These are phyloP conservation scores for Watsonalla cultraria DNA, from an alignment of 2,888 invertebrate genomes.

Conservation along the genomic window DNA sequence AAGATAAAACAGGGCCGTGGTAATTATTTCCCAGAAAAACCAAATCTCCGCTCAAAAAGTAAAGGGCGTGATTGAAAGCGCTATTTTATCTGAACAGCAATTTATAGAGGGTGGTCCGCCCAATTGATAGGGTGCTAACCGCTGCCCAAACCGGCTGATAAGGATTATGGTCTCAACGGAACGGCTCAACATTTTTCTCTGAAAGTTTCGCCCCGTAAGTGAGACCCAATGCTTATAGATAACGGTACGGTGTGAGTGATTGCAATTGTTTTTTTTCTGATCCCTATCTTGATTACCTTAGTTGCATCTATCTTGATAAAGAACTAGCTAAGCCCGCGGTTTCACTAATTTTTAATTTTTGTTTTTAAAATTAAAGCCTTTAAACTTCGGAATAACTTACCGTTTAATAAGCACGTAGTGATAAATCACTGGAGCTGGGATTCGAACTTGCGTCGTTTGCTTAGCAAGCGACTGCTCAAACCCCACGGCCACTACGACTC, in stretches of 20 bases:
- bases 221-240: constrained; percentile 18
- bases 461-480: no score
- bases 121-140: constrained; percentile 61
- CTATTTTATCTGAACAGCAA: constrained; percentile 50
- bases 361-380: no score
- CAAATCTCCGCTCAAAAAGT: constrained; percentile 27
- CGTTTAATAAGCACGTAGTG: no score
- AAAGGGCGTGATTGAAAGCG: constrained; percentile 48
- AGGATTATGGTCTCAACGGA: constrained; percentile 50
- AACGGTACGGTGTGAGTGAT: constrained; percentile 28
- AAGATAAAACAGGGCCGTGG: not conserved
- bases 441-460: no score
- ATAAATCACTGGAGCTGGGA: no score
- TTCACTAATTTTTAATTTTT: no score
- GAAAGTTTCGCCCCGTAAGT: constrained; percentile 20
- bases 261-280: constrained; percentile 27
- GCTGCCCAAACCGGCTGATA: constrained; percentile 45
- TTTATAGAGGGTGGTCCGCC: constrained; percentile 45
- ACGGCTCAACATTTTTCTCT: constrained; percentile 26
- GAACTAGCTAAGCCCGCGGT: no score
- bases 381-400: no score
- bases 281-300: not conserved
- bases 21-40: constrained; percentile 21
- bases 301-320: no score
- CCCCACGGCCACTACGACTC: no score